phyloP scores from a whole-genome alignment of 2,113 vertebrate genomes.

The Corythornis madagascariensis region DNA sequence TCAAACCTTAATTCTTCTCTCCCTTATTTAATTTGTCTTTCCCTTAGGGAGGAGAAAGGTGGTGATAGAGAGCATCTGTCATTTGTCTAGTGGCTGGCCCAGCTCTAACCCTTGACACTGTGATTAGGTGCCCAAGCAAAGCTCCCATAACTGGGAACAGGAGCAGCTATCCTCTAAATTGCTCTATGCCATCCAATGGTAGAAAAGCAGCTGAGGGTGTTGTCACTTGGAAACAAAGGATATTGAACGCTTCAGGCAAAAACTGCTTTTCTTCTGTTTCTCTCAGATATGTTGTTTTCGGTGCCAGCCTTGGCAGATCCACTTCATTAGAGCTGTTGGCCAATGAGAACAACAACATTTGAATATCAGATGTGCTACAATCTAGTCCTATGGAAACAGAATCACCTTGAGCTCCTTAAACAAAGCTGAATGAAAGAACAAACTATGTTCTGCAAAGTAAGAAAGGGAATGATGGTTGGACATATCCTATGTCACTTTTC shows the following conservation, averaged over 20 bases:
- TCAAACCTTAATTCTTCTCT: neutral
- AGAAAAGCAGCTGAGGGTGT: neutral
- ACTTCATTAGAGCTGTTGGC: neutral
- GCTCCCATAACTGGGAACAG: neutral
- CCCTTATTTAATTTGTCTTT: neutral
- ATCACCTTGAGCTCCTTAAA: neutral
- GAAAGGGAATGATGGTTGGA: neutral
- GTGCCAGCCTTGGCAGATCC: neutral
- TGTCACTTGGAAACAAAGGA: neutral
- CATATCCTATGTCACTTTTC: neutral
- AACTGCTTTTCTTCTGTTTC: neutral
- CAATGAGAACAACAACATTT: rapidly evolving
- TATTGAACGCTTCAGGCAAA: neutral
- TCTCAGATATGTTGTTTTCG: neutral
- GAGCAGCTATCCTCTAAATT: neutral
- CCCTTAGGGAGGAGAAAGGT: neutral
- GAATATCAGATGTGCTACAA: neutral
- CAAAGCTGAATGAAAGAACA: neutral
- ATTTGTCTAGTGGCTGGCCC: neutral
- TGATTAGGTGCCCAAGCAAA: neutral
- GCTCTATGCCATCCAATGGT: neutral
- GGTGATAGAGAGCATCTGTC: neutral
- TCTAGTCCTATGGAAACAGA: neutral
- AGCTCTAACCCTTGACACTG: neutral
- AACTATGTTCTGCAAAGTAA: neutral